Conservation (phyloP, 2,797 vertebrate species). For the Semotilus atromaculatus region DNA sequence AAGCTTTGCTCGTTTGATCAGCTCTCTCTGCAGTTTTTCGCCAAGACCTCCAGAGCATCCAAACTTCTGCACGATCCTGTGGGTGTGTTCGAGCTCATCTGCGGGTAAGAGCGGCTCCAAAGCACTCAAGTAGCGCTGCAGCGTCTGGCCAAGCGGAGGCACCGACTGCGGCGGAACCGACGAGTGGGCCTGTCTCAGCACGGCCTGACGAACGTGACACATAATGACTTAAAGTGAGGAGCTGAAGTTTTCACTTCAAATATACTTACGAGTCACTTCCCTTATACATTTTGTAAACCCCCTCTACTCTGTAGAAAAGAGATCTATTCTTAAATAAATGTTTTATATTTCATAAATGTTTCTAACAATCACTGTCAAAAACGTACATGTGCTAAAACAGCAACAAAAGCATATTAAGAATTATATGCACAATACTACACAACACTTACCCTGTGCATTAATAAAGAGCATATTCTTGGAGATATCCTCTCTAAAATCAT, state of each 20-base stretch:
- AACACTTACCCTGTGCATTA: constrained; percentile 71
- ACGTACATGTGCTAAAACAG: neutral
- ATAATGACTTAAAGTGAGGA: neutral
- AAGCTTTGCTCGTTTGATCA: constrained; percentile 75
- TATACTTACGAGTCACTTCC: neutral
- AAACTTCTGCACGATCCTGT: constrained; percentile 77
- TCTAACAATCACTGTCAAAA: neutral
- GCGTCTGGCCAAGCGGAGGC: constrained; percentile 78
- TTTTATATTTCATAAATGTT: neutral
- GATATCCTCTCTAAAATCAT: constrained; percentile 75
- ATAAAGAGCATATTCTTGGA: constrained; percentile 60
- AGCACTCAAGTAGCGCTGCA: constrained; percentile 78
- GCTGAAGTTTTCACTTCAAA: neutral
- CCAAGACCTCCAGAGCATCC: constrained; percentile 74
- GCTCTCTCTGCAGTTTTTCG: constrained; percentile 73
- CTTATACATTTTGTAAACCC: neutral
- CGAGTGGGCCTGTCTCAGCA: constrained; percentile 29
- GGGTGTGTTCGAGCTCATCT: constrained; percentile 81
- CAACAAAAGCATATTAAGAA: neutral
- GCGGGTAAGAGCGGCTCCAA: constrained; percentile 83
- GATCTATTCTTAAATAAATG: neutral
- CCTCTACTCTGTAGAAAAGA: neutral
- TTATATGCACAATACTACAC: neutral
- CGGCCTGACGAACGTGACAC: neutral
- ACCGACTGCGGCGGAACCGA: constrained; percentile 80